Percentiles rank a stretch among this genome's conserved stretches.
Evolutionary conservation across 1,140 invertebrate genomes (phyloP).

Genomic region (Ips typographus): DNA sequence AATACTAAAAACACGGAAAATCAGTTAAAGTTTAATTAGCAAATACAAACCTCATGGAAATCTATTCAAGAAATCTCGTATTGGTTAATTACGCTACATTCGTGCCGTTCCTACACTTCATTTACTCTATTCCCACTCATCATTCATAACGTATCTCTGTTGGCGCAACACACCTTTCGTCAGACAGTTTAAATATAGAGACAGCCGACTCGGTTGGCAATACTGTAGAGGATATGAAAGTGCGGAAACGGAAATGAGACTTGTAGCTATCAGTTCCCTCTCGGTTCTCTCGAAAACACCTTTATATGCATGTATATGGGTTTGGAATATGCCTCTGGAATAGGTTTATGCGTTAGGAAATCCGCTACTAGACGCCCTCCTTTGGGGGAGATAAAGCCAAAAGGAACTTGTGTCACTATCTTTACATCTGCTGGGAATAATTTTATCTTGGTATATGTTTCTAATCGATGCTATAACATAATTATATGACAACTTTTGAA

Average conservation of each 20-base stretch:
- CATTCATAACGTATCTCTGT: neutral
- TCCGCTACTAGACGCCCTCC: conserved; percentile 7
- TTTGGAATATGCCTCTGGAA: conserved; percentile 25
- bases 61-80: no score
- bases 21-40: no score
- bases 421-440: neutral
- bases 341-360: conserved; percentile 31
- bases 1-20: no score
- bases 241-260: conserved; percentile 29
- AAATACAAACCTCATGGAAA: no score
- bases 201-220: conserved; percentile 7
- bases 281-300: conserved; percentile 27
- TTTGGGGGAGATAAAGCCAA: neutral
- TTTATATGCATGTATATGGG: conserved; percentile 27
- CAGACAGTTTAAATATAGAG: conserved; percentile 1
- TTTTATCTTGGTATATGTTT: neutral
- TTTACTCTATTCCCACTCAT: neutral
- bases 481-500: no score
- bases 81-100: no score
- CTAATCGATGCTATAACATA: no score
- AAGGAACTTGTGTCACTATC: neutral
- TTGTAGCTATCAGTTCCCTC: conserved; percentile 26
- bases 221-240: conserved; percentile 15
- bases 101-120: neutral
- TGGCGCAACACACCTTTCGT: neutral